Conservation (phyloP, 92 coral and sea anemone genomes). For the Porites evermanni region DNA sequence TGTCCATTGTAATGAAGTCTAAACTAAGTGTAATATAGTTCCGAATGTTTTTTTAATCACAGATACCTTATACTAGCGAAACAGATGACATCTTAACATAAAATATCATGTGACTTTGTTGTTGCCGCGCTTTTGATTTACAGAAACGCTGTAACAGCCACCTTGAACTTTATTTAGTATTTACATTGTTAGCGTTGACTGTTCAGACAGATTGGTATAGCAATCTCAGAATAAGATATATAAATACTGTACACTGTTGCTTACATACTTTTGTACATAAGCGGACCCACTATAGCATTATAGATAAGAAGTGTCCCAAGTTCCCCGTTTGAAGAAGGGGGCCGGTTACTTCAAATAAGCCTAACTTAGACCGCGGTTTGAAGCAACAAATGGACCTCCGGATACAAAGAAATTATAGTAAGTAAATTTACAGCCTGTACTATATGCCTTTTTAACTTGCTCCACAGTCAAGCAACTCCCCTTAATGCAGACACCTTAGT, state of each 20-base stretch:
- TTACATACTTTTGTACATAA: background rate
- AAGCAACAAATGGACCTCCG: too few species aligned
- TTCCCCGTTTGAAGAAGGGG: background rate
- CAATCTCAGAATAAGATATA: background rate
- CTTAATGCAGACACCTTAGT: too few species aligned
- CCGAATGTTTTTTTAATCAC: too few species aligned
- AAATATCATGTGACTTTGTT: background rate
- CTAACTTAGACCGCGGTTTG: too few species aligned
- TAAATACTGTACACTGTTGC: conserved; percentile 8
- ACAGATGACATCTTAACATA: background rate
- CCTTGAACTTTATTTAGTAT: background rate
- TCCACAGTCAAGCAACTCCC: too few species aligned
- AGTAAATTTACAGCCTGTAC: too few species aligned
- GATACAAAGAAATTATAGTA: too few species aligned
- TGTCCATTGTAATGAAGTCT: too few species aligned
- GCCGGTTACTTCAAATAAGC: background rate
- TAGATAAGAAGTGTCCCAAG: background rate
- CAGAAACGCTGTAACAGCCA: background rate
- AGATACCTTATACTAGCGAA: too few species aligned
- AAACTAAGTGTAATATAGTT: too few species aligned
- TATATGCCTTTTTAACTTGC: too few species aligned
- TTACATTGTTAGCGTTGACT: background rate
- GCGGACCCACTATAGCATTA: background rate
- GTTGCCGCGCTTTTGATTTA: background rate
- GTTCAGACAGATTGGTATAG: too few species aligned